phyloP scores from a whole-genome alignment of 2,888 invertebrate genomes.

The Caprella mutica region DNA sequence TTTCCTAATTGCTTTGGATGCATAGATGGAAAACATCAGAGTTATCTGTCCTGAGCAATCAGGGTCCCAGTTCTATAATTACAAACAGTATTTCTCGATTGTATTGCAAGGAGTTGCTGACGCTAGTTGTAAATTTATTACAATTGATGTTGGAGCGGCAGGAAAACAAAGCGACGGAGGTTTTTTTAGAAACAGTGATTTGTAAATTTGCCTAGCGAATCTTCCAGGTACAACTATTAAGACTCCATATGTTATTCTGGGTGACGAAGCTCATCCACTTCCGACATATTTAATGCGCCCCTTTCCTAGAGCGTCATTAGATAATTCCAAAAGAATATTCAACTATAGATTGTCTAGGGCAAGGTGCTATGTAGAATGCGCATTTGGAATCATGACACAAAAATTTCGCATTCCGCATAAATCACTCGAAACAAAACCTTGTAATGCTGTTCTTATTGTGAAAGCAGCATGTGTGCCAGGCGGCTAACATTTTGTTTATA shows the following conservation, averaged over 20 bases:
- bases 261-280: conserved; percentile 1
- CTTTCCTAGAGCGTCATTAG: background rate
- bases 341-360: background rate
- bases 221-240: background rate
- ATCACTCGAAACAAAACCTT: background rate
- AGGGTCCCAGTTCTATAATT: background rate
- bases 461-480: background rate
- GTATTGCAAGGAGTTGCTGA: background rate
- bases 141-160: background rate
- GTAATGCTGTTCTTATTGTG: background rate
- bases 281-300: background rate
- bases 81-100: background rate
- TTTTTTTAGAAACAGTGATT: conserved; percentile 3
- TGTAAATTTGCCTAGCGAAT: background rate
- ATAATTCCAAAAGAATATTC: background rate
- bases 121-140: background rate
- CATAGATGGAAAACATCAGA: background rate
- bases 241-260: background rate
- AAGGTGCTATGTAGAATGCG: background rate
- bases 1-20: conserved; percentile 1
- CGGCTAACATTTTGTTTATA: too few species aligned
- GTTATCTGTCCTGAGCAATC: background rate
- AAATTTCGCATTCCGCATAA: background rate
- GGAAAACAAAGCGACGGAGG: background rate
- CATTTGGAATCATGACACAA: background rate